phyloP scores from a whole-genome alignment of 2,113 vertebrate species.

The Stercorarius parasiticus region DNA sequence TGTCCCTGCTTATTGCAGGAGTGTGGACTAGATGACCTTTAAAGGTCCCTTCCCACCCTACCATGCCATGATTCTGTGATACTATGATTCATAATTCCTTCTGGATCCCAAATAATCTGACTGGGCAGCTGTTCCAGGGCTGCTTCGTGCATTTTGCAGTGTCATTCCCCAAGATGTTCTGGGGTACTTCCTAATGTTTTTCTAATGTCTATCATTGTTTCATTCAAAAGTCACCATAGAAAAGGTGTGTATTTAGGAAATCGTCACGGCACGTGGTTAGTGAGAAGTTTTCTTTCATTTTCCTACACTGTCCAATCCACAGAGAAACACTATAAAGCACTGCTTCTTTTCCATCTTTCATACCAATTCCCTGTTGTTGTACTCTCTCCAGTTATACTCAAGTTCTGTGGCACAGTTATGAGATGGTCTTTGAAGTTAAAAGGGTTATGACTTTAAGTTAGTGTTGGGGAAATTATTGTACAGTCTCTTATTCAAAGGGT shows the following conservation, averaged over 20 bases:
- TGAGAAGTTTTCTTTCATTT: not conserved
- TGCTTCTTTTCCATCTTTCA: not conserved
- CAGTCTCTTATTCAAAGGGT: not conserved
- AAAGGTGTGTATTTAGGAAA: not conserved
- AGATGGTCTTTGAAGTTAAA: not conserved
- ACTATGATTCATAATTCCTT: not conserved
- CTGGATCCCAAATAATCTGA: not conserved
- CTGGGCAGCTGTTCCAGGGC: not conserved
- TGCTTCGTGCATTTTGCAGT: not conserved
- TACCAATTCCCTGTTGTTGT: not conserved
- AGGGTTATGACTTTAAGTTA: not conserved
- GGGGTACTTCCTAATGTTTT: not conserved
- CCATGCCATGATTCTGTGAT: not conserved
- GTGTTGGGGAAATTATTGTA: not conserved
- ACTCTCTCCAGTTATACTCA: not conserved
- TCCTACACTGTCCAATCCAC: not conserved
- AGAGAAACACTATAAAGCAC: not conserved
- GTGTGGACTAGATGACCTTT: not conserved
- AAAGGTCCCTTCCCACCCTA: not conserved
- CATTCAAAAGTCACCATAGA: not conserved
- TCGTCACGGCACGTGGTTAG: not conserved
- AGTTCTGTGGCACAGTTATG: not conserved
- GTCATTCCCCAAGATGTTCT: not conserved
- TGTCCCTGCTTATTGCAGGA: not conserved
- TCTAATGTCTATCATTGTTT: not conserved